phyloP scores from a whole-genome alignment of 2,888 invertebrate species.

The Norana najaformis region DNA sequence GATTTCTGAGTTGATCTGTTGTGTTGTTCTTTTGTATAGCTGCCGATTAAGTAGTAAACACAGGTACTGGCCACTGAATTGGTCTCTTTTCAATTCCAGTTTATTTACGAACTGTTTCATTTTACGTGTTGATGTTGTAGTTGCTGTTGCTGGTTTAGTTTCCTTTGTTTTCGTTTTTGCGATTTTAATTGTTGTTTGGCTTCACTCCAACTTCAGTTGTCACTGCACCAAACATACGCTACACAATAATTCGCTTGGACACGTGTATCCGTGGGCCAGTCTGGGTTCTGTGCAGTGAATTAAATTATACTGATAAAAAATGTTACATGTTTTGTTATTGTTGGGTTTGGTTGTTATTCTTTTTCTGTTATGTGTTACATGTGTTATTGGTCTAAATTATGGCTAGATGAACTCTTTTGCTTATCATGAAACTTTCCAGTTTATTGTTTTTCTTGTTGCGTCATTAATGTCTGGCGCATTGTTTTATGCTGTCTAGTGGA shows the following conservation, averaged over 20 bases:
- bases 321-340: background rate
- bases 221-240: background rate
- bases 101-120: background rate
- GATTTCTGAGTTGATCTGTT: background rate
- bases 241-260: too few relatives aligned
- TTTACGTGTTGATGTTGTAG: too few relatives aligned
- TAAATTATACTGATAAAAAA: too few relatives aligned
- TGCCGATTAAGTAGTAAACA: slow-evolving; percentile 13
- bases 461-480: background rate
- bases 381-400: too few relatives aligned
- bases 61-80: background rate
- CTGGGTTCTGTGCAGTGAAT: too few relatives aligned
- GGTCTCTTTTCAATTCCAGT: slow-evolving; percentile 63
- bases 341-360: background rate
- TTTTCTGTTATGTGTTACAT: background rate
- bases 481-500: background rate
- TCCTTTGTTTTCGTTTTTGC: background rate
- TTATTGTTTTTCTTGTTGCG: background rate
- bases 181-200: too few relatives aligned
- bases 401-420: background rate
- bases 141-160: background rate
- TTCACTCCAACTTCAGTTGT: background rate
- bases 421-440: background rate
- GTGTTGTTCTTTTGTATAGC: background rate
- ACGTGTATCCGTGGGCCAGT: too few relatives aligned